These are phyloP conservation scores for Rutpela maculata DNA, from an alignment of 2,888 invertebrate species.

Conservation along the genomic window DNA sequence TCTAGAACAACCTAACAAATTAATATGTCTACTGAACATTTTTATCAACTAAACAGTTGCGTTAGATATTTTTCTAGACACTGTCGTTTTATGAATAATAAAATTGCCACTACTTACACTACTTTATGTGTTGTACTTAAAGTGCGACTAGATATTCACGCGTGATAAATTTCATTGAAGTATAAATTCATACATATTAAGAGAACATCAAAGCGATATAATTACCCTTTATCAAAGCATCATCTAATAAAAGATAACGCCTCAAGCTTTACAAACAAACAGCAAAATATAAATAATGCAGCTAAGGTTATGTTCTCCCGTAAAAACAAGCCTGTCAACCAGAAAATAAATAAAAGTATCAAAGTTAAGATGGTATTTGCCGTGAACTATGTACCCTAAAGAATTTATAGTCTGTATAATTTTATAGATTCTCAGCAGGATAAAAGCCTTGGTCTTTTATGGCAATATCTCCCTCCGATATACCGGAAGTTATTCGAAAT, in stretches of 20 bases:
- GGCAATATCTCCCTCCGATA: slow-evolving; percentile 28
- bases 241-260: background rate
- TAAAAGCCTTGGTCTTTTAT: slow-evolving; percentile 41
- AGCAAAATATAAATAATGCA: slow-evolving; percentile 36
- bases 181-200: background rate
- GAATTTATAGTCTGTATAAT: slow-evolving; percentile 53
- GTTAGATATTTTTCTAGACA: background rate
- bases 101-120: background rate
- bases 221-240: background rate
- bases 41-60: no score
- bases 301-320: slow-evolving; percentile 37
- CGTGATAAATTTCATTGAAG: background rate
- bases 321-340: slow-evolving; percentile 41
- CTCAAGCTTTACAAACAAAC: slow-evolving; percentile 3
- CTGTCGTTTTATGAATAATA: background rate
- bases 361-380: slow-evolving; percentile 43
- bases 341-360: slow-evolving; percentile 51
- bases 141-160: background rate
- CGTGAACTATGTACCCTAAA: slow-evolving; percentile 48
- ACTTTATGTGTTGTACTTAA: background rate
- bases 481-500: slow-evolving; percentile 33
- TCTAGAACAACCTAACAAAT: no score
- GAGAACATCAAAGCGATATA: background rate
- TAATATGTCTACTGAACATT: no score
- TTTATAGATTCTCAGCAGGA: slow-evolving; percentile 51